Conservation (phyloP, 53 echinoderm and acorn worm genomes). For the Zoroaster sp. region DNA sequence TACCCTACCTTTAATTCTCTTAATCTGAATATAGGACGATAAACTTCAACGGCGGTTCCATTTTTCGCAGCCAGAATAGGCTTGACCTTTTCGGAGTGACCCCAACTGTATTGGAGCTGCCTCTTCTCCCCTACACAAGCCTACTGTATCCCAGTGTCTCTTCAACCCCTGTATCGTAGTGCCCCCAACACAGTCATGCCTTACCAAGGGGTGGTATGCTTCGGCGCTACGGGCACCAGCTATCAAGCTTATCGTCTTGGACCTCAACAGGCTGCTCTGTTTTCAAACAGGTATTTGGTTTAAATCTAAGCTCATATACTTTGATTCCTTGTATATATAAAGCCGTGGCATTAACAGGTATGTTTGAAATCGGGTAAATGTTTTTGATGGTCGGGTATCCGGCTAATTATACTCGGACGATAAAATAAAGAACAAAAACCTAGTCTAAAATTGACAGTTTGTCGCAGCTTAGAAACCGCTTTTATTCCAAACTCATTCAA, state of each 20-base stretch:
- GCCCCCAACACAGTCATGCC: slow-evolving; percentile 58
- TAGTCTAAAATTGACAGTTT: not conserved
- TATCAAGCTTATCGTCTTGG: slow-evolving; percentile 60
- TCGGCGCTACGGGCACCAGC: slow-evolving; percentile 60
- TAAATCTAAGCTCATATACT: no score
- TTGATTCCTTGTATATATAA: no score
- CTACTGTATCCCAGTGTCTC: slow-evolving; percentile 55
- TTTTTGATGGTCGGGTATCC: no score
- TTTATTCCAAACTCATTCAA: not conserved
- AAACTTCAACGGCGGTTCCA: slow-evolving; percentile 79
- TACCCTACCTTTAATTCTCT: no score
- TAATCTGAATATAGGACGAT: no score
- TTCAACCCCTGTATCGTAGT: slow-evolving; percentile 61
- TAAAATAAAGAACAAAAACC: not conserved
- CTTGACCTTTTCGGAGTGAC: slow-evolving; percentile 73
- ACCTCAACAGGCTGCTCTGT: slow-evolving; percentile 21
- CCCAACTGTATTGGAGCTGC: slow-evolving; percentile 65
- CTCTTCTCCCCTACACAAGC: slow-evolving; percentile 84
- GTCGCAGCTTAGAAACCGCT: not conserved
- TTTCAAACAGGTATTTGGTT: slow-evolving; percentile 62
- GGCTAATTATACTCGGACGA: not conserved
- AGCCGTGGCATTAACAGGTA: no score
- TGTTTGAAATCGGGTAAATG: no score
- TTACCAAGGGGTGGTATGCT: slow-evolving; percentile 68
- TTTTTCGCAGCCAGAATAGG: slow-evolving; percentile 54